Percentiles rank a stretch among this genome's conserved stretches.
These are phyloP conservation scores for Aphelenchoides bicaudatus DNA, from an alignment of 2,888 invertebrate species.

Conservation along the genomic window DNA sequence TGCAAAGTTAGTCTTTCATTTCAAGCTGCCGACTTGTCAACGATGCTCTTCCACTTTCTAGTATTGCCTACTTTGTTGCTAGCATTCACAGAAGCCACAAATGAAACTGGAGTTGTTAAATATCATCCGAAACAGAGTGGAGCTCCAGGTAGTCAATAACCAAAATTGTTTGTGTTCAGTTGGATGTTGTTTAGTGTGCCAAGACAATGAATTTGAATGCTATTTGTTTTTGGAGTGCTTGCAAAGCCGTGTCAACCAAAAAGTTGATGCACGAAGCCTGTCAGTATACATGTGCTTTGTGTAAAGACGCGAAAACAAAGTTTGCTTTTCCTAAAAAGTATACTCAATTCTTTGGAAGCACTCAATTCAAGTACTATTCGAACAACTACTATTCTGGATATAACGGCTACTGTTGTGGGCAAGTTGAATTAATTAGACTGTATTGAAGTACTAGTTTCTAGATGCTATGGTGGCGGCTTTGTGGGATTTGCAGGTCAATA, in stretches of 20 bases:
- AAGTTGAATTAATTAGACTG: not conserved
- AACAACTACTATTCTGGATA: not conserved
- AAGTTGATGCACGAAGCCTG: not conserved
- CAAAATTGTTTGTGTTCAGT: too few species aligned
- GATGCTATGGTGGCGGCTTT: constrained; percentile 12
- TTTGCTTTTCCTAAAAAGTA: constrained; percentile 1
- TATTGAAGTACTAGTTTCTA: constrained; percentile 3
- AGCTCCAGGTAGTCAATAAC: too few species aligned
- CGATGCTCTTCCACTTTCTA: too few species aligned
- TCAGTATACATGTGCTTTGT: not conserved
- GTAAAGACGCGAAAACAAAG: constrained; percentile 8
- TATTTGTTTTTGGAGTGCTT: not conserved
- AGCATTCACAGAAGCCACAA: too few species aligned
- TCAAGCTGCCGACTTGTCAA: too few species aligned
- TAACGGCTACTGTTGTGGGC: constrained; percentile 6
- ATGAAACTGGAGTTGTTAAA: too few species aligned
- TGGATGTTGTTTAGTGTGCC: not conserved
- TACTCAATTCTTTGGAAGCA: not conserved
- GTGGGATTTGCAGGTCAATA: constrained; percentile 4
- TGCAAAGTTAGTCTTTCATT: too few species aligned
- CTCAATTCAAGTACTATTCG: not conserved
- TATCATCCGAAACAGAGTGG: too few species aligned
- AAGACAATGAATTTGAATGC: constrained; percentile 2
- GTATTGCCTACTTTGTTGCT: too few species aligned
- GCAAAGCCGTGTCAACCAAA: not conserved